These are phyloP conservation scores for Conchocele bisecta DNA, from an alignment of 2,888 invertebrate species.

Conservation along the genomic window DNA sequence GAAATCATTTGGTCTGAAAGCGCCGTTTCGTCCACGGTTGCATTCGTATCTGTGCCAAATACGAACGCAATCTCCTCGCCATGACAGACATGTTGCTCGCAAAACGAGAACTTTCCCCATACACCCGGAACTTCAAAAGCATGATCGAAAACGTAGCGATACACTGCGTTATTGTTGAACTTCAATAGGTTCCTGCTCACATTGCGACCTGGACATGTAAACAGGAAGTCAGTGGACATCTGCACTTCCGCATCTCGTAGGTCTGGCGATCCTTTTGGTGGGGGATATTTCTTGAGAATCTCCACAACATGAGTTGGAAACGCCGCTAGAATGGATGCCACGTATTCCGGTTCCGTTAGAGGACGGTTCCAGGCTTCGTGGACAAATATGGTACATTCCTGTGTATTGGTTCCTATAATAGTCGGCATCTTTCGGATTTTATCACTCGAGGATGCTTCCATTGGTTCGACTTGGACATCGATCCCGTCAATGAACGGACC, in stretches of 20 bases:
- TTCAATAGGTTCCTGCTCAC: conserved; percentile 23
- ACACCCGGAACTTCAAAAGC: conserved; percentile 58
- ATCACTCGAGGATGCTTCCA: conserved; percentile 56
- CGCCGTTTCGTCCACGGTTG: conserved; percentile 60
- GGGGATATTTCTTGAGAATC: conserved; percentile 62
- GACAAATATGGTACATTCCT: conserved; percentile 72
- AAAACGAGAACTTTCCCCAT: conserved; percentile 68
- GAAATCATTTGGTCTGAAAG: conserved; percentile 61
- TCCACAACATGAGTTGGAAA: conserved; percentile 44
- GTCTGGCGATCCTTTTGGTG: conserved; percentile 48
- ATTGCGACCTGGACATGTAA: conserved; percentile 67
- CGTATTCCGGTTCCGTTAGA: conserved; percentile 29
- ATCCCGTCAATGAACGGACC: conserved; percentile 72
- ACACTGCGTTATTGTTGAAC: conserved; percentile 24
- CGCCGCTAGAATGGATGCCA: conserved; percentile 18
- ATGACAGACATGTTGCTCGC: conserved; percentile 74
- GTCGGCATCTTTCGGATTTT: conserved; percentile 66
- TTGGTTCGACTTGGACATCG: conserved; percentile 61
- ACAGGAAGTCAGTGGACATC: conserved; percentile 70
- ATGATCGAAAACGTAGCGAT: conserved; percentile 71
- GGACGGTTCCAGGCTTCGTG: conserved; percentile 58
- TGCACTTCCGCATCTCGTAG: conserved; percentile 47
- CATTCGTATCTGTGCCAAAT: conserved; percentile 57
- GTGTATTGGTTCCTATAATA: conserved; percentile 69
- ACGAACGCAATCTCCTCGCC: conserved; percentile 72